Conservation (phyloP, 1,140 invertebrate species). For the Sminthurinus signatus region DNA sequence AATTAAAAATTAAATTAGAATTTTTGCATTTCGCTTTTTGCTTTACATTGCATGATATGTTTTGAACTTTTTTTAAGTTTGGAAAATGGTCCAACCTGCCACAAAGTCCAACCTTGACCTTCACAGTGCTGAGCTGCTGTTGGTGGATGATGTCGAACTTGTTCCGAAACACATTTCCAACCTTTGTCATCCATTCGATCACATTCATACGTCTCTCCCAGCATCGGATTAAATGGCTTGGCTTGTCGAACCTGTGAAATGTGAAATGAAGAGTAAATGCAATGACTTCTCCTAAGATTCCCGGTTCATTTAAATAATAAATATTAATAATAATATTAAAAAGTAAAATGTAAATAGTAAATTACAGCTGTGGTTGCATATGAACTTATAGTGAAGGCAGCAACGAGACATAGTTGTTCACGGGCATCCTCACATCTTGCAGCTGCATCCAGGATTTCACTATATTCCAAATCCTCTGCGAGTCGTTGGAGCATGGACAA, state of each 20-base stretch:
- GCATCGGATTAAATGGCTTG: constrained; percentile 93
- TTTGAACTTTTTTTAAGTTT: no score
- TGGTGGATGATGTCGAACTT: constrained; percentile 38
- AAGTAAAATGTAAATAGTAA: background rate
- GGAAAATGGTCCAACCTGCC: no score
- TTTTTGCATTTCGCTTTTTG: no score
- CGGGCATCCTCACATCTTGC: constrained; percentile 66
- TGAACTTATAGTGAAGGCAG: constrained; percentile 30
- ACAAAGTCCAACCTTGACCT: constrained; percentile 26
- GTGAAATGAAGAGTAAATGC: no score
- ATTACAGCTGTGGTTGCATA: constrained; percentile 25
- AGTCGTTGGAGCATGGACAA: constrained; percentile 90
- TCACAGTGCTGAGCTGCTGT: constrained; percentile 31
- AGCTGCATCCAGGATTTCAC: constrained; percentile 72
- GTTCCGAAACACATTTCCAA: constrained; percentile 54
- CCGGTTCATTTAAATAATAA: background rate
- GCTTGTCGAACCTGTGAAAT: constrained; percentile 77
- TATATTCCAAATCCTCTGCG: constrained; percentile 92
- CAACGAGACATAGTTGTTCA: constrained; percentile 56
- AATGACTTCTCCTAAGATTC: no score
- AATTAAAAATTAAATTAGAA: no score
- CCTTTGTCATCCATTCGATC: constrained; percentile 45
- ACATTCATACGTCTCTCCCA: constrained; percentile 92
- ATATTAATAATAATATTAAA: background rate
- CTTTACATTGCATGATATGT: no score